Percentiles rank a stretch among this genome's conserved stretches.
These are phyloP conservation scores for Baryphthengus martii DNA, from an alignment of 2,113 vertebrate genomes.

Conservation along the genomic window DNA sequence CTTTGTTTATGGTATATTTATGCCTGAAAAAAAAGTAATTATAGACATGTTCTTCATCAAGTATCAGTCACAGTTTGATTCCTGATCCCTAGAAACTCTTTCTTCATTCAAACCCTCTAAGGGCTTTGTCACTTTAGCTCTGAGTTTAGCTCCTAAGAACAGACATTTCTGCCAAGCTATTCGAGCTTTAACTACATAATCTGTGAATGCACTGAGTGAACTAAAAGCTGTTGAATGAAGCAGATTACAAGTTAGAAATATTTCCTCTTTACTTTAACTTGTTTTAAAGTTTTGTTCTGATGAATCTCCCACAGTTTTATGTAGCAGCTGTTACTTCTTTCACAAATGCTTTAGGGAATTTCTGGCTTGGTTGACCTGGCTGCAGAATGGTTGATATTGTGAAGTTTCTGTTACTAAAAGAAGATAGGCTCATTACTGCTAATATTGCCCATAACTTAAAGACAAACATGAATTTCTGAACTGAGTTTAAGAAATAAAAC, in stretches of 20 bases:
- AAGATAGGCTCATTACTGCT: background rate
- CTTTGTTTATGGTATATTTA: conserved; percentile 45
- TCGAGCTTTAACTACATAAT: background rate
- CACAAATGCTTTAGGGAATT: background rate
- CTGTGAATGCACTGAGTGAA: background rate
- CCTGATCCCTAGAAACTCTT: background rate
- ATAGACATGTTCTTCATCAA: background rate
- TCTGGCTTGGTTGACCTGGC: background rate
- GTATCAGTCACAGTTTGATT: background rate
- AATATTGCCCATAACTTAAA: background rate
- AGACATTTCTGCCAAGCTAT: background rate
- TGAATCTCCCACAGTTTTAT: background rate
- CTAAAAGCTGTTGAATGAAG: background rate
- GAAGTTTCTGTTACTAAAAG: background rate
- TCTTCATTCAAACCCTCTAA: background rate
- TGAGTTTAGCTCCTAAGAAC: background rate
- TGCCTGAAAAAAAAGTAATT: background rate
- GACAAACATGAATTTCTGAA: background rate
- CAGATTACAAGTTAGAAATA: background rate
- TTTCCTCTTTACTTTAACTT: background rate
- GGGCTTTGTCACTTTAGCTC: background rate
- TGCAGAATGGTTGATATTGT: background rate
- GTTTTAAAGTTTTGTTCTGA: background rate
- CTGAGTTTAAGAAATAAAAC: background rate
- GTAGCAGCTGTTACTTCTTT: background rate